phyloP scores from a whole-genome alignment of 2,113 vertebrate genomes.

The Physeter macrocephalus region DNA sequence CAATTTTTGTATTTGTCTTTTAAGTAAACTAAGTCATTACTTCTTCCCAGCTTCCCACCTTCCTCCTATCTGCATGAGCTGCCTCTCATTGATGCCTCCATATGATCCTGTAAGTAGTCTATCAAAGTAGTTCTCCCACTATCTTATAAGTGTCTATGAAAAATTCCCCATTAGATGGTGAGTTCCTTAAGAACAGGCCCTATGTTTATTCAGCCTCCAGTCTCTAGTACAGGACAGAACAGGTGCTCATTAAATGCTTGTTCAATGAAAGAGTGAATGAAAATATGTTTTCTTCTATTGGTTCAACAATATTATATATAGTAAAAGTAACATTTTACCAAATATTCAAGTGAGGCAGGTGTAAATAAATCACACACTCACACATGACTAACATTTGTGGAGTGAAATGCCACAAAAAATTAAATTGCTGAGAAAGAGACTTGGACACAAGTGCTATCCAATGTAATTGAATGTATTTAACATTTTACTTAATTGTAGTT shows the following conservation, averaged over 20 bases:
- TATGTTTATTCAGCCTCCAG: not conserved
- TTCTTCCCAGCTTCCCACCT: not conserved
- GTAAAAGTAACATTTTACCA: not conserved
- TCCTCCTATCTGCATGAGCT: not conserved
- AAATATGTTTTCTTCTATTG: not conserved
- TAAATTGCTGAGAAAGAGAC: not conserved
- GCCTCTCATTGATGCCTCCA: not conserved
- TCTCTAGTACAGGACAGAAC: not conserved
- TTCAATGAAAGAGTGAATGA: not conserved
- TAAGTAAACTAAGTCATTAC: not conserved
- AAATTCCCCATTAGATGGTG: not conserved
- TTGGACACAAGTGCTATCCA: not conserved
- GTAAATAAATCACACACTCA: not conserved
- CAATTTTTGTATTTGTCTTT: not conserved
- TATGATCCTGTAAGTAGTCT: not conserved
- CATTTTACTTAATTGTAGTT: not conserved
- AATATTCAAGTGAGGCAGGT: not conserved
- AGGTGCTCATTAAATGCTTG: not conserved
- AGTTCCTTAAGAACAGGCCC: not conserved
- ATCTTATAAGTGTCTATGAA: not conserved
- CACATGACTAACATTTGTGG: not conserved
- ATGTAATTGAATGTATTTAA: not conserved
- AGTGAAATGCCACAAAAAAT: constrained; percentile 18
- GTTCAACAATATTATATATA: not conserved
- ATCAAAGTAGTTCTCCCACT: not conserved